Evolutionary conservation across 2,113 vertebrate species (phyloP).

Genomic region (Engystomops pustulosus): DNA sequence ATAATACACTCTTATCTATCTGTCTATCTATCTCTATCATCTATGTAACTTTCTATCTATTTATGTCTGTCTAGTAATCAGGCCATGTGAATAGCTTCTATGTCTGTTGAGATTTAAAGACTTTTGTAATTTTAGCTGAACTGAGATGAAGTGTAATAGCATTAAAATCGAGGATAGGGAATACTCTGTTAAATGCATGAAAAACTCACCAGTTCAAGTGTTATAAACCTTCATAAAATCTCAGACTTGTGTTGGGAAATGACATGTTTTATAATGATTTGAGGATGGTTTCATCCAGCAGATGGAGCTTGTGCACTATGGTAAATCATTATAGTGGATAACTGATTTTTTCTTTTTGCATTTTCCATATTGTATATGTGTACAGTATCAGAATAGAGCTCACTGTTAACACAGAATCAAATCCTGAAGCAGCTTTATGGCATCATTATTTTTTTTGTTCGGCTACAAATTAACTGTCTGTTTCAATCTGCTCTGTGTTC

Average conservation of each 20-base stretch:
- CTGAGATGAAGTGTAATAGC: background rate
- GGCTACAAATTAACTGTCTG: constrained; percentile 72
- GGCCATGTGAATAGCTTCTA: too few species aligned
- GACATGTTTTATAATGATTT: background rate
- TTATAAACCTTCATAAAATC: background rate
- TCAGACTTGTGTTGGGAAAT: background rate
- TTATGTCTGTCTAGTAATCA: too few species aligned
- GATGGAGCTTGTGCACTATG: constrained; percentile 64
- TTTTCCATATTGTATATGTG: constrained; percentile 63
- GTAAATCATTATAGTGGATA: background rate
- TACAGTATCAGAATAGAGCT: constrained; percentile 62
- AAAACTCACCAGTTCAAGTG: background rate
- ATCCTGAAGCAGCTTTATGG: constrained; percentile 71
- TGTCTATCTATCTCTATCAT: too few species aligned
- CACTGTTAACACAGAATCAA: constrained; percentile 63
- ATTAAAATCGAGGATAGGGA: background rate
- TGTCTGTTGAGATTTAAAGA: too few species aligned
- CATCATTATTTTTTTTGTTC: constrained; percentile 72
- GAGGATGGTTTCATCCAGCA: constrained; percentile 60
- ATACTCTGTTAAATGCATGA: too few species aligned
- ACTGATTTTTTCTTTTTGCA: background rate
- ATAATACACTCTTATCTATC: too few species aligned
- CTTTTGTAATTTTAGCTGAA: too few species aligned
- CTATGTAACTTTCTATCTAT: too few species aligned
- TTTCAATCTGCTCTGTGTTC: constrained; percentile 67